Conservation (phyloP, 2,797 vertebrate species). For the Micropoecilia bifurca region DNA sequence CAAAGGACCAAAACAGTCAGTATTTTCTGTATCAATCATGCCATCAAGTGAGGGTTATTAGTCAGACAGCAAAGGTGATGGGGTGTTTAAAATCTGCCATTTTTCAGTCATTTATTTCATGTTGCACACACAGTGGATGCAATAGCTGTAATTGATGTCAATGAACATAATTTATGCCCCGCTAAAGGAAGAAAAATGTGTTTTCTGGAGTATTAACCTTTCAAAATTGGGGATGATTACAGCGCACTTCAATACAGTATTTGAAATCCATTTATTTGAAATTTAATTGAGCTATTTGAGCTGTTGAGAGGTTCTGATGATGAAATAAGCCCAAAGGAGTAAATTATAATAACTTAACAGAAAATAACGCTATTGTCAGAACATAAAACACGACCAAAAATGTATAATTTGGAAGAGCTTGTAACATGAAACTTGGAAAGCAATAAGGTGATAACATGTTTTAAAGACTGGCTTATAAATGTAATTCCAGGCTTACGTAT, state of each 20-base stretch:
- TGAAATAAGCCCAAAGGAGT: constrained; percentile 30
- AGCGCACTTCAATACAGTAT: constrained; percentile 35
- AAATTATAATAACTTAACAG: constrained; percentile 31
- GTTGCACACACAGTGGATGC: constrained; percentile 24
- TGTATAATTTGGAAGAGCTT: background rate
- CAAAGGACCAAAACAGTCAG: background rate
- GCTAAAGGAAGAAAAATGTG: constrained; percentile 22
- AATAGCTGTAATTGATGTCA: constrained; percentile 40
- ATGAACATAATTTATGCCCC: constrained; percentile 35
- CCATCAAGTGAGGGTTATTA: constrained; percentile 2
- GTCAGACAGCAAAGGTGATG: background rate
- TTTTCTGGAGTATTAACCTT: constrained; percentile 46
- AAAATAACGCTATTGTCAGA: constrained; percentile 34
- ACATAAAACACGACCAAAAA: constrained; percentile 1
- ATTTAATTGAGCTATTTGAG: constrained; percentile 40
- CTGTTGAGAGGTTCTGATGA: constrained; percentile 38
- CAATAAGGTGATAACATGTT: background rate
- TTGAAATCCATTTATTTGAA: constrained; percentile 48
- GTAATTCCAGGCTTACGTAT: background rate
- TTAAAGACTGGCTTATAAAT: background rate
- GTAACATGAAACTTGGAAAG: background rate
- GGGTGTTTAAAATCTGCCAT: constrained; percentile 1
- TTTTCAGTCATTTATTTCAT: constrained; percentile 15
- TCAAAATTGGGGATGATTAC: constrained; percentile 38
- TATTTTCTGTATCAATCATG: constrained; percentile 2